Evolutionary conservation across 2,888 invertebrate species (phyloP), one percentile per base, ranked within the genome.

Genomic region (Philaethria dido): DNA sequence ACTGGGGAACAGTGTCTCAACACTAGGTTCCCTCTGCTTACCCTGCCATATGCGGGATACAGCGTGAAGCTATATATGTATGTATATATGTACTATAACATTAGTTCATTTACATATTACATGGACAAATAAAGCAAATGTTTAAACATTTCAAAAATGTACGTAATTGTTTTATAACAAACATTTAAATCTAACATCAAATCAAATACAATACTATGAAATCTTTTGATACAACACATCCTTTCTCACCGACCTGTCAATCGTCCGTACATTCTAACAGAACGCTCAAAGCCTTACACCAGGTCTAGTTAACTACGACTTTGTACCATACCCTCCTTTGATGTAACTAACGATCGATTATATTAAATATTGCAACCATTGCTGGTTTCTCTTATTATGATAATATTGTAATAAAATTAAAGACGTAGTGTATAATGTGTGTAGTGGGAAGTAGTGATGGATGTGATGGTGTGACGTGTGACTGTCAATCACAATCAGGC

Each of bases 401-500:
- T 13, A 29, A 20, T 44, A 11, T 45, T 5, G 8, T 54, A 9
- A 18, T 44, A 14, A 33, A 14, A 52, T 29, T 6, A 22, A 52
- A 13, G 63, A 50, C 39, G 79, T 66, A 75, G 78, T 83, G 83
- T 73, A 76, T 73, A 50, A 39, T 57, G 71, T 71, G 70, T 69
- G 13, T 18, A 16, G 22, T 48, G 67, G 66, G 68, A 68, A 69
- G 45, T 70, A 47, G 76, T 74, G 75, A 75, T 75, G 74, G 72
- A 77, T 76, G 72, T 61, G 65, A 55, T 69, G 73, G 82, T 85
- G 86, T 88, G 90, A 89, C 85, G 87, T 80, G 81, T 74, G 78
- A 81, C 88, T 91, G 91, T 92, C 91, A 91, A 89, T 92, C 91
- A 92, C 90, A 91, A 90, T 91, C 90, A 90, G 81, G 79, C 81